These are phyloP conservation scores for Bolinopsis microptera DNA, from an alignment of 37 sponge, comb jelly and placozoan genomes.

Conservation along the genomic window DNA sequence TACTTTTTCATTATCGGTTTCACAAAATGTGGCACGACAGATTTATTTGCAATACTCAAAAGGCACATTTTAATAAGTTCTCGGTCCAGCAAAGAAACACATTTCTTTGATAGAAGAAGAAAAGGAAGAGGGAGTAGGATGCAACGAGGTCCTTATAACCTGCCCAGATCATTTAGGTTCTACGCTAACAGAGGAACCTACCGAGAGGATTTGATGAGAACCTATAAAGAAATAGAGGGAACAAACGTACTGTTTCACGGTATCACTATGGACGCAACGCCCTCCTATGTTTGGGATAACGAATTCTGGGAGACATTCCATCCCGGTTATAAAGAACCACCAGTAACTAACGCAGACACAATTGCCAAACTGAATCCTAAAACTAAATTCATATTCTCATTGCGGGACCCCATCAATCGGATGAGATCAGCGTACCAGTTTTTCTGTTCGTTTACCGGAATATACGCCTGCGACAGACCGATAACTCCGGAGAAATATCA, in stretches of 20 bases:
- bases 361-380: background rate
- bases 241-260: background rate
- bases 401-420: background rate
- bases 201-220: background rate
- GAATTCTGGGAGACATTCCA: too few species aligned
- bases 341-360: conserved; percentile 7
- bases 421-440: conserved; percentile 47
- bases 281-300: conserved; percentile 30
- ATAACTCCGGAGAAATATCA: too few species aligned
- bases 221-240: background rate
- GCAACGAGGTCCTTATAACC: background rate
- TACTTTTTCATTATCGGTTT: conserved; percentile 45
- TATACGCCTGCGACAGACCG: conserved; percentile 13
- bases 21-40: background rate
- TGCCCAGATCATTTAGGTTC: background rate
- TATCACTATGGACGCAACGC: conserved; percentile 48
- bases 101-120: conserved; percentile 19
- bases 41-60: background rate
- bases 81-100: conserved; percentile 25
- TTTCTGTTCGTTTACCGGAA: background rate
- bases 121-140: background rate
- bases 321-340: conserved; percentile 23
- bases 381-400: conserved; percentile 6
- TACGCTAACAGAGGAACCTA: background rate
- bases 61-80: background rate